phyloP scores from a whole-genome alignment of 2,113 vertebrate species.

The Anolis carolinensis region DNA sequence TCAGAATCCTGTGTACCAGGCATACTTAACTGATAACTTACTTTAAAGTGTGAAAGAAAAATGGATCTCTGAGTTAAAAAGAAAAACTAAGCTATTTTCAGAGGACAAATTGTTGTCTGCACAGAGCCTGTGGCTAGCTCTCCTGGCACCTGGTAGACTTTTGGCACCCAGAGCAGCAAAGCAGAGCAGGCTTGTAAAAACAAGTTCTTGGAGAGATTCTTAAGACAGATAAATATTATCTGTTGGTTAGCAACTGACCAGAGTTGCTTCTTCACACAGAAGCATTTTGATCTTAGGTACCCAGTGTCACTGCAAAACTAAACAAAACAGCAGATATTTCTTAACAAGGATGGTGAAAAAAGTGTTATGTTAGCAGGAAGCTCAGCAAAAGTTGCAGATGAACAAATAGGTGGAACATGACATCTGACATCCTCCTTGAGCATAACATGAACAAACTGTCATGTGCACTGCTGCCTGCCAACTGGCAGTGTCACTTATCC shows the following conservation, averaged over 20 bases:
- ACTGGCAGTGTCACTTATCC: neutral
- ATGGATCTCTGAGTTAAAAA: neutral
- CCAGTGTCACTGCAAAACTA: neutral
- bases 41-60: neutral
- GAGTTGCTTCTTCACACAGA: neutral
- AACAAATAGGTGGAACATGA: neutral
- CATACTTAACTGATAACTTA: neutral
- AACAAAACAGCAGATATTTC: neutral
- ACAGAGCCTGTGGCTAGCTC: neutral
- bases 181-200: neutral
- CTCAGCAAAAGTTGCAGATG: neutral
- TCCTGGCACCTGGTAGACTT: neutral
- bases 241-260: neutral
- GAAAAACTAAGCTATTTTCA: neutral
- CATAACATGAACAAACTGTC: neutral
- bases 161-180: neutral
- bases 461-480: neutral
- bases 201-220: neutral
- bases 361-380: neutral
- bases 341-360: neutral
- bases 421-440: conserved; percentile 7
- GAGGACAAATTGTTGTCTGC: neutral
- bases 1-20: neutral
- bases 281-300: neutral
- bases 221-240: neutral